Percentiles rank a stretch among this genome's conserved stretches.
These are phyloP conservation scores for Yponomeuta plumbellus DNA, from an alignment of 2,888 invertebrate species.

Conservation along the genomic window DNA sequence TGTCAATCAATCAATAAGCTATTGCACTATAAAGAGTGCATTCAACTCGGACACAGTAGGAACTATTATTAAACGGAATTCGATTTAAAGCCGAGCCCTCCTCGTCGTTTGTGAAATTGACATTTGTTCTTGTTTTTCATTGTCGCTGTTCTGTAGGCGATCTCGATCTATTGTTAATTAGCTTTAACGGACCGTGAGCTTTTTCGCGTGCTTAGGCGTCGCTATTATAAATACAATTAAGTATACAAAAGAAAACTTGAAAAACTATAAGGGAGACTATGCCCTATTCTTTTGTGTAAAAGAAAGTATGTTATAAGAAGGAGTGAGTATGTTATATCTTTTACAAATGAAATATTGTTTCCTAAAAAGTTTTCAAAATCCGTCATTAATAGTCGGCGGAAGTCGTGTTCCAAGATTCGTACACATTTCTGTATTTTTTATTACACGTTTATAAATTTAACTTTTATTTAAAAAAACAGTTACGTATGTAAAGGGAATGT, in stretches of 20 bases:
- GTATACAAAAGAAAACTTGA: not conserved
- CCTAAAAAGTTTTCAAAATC: too few relatives aligned
- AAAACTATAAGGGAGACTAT: too few relatives aligned
- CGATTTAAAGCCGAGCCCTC: slow-evolving; percentile 75
- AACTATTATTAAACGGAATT: slow-evolving; percentile 75
- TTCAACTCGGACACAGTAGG: slow-evolving; percentile 66
- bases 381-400: too few relatives aligned
- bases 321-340: too few relatives aligned
- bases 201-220: slow-evolving; percentile 30
- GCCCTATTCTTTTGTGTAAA: too few relatives aligned
- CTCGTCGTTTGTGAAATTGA: slow-evolving; percentile 75
- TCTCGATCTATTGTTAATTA: slow-evolving; percentile 74
- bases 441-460: too few relatives aligned
- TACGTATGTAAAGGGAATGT: too few relatives aligned
- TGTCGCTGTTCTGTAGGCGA: slow-evolving; percentile 57
- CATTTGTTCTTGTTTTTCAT: slow-evolving; percentile 77
- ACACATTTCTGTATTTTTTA: too few relatives aligned
- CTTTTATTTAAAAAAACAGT: too few relatives aligned
- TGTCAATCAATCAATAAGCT: slow-evolving; percentile 24
- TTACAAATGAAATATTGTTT: too few relatives aligned
- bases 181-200: slow-evolving; percentile 70
- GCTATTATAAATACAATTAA: not conserved
- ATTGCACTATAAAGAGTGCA: slow-evolving; percentile 69
- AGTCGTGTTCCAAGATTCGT: too few relatives aligned
- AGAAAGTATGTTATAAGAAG: too few relatives aligned